Evolutionary conservation across 2,113 vertebrate genomes (phyloP), one percentile per base, ranked within the genome.

Genomic region (Chelonoidis abingdonii): DNA sequence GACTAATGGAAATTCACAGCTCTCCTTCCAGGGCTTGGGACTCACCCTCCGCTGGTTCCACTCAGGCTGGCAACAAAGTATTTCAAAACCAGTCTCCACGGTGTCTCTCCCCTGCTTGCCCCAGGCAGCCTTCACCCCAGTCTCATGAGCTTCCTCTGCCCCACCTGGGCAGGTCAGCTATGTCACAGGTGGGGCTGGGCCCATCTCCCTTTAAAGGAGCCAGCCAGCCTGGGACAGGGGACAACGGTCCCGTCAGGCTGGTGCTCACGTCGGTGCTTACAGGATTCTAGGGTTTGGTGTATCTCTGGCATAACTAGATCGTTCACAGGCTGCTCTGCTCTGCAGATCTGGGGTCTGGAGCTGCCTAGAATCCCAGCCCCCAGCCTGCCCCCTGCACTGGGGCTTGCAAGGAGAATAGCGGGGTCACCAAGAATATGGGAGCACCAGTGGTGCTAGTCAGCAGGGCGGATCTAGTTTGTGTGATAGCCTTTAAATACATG

Each of bases 291-390:
- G 54, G 54, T 10, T 56, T 56, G 22, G 24, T 25, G 54, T 56
- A 25, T 17, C 52, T 53, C 17, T 53, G 54, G 24, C 27, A 29
- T 29, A 59, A 59, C 57, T 0, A 1, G 22, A 89, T 80, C 69
- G 14, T 49, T 57, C 62, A 29, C 0, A 0, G 41, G 88, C 0
- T 0, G 47, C 59, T 82, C 44, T 44, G 44, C 6, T 44, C 44
- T 44, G 65, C 35, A 22, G n/a, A n/a, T 72, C n/a, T 38, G 65
- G 35, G 14, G 10, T n/a, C 19, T 21, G 19, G 35, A n/a, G 16
- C 17, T 19, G 35, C 17, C 17, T n/a, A 17, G 65, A 38, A 53
- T 31, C 38, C 19, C 19, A 47, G 38, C 5, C 25, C 72, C 9
- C 35, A 69, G n/a, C 69, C 35, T 72, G 35, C 35, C 9, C n/a